phyloP scores from a whole-genome alignment of 1,140 invertebrate species.

The Kradibia gibbosae region DNA sequence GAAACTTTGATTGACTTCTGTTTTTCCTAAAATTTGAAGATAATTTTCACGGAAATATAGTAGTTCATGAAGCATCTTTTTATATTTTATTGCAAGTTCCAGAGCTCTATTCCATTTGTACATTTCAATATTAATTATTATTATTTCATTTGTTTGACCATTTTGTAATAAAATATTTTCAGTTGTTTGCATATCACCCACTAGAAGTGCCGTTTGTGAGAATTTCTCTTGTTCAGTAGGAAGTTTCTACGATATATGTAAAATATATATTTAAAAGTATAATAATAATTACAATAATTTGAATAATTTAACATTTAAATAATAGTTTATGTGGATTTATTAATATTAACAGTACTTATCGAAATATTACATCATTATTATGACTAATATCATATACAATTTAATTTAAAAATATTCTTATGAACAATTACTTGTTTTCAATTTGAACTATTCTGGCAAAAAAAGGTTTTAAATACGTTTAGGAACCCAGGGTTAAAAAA shows the following conservation, averaged over 20 bases:
- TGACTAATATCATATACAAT: too few relatives aligned
- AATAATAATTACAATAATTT: too few relatives aligned
- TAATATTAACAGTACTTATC: too few relatives aligned
- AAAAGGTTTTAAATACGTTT: too few relatives aligned
- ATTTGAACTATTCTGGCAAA: too few relatives aligned
- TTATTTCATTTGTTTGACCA: constrained; percentile 83
- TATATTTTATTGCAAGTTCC: constrained; percentile 87
- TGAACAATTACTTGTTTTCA: too few relatives aligned
- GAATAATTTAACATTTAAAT: too few relatives aligned
- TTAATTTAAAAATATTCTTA: too few relatives aligned
- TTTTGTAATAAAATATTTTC: constrained; percentile 88
- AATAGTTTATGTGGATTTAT: too few relatives aligned
- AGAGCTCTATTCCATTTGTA: constrained; percentile 92
- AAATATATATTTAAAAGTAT: background rate
- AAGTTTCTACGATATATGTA: constrained; percentile 65
- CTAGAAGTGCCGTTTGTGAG: constrained; percentile 87
- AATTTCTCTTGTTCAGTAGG: constrained; percentile 76
- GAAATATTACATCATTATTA: too few relatives aligned
- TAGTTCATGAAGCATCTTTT: constrained; percentile 84
- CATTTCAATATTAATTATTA: constrained; percentile 85
- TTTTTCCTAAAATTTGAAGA: constrained; percentile 80
- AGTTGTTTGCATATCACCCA: constrained; percentile 85
- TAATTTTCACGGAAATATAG: constrained; percentile 84
- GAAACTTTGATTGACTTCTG: constrained; percentile 80
- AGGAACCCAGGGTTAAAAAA: too few relatives aligned